Evolutionary conservation across 2,113 vertebrate genomes (phyloP).

Genomic region (Sorex fumeus): DNA sequence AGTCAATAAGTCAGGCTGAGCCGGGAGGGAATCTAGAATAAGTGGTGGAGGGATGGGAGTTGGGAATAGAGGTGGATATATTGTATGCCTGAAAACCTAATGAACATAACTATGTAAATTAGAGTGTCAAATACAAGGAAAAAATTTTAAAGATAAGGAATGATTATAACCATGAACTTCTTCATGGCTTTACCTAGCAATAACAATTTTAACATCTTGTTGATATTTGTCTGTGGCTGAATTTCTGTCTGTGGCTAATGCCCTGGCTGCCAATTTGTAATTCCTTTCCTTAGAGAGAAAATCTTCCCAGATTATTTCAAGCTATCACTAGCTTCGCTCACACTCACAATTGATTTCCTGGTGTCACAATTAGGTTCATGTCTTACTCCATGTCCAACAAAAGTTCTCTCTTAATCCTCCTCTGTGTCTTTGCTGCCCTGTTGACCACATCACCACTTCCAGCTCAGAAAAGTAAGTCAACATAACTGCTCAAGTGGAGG

Average conservation of each 20-base stretch:
- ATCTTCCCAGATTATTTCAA: background rate
- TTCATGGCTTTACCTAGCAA: background rate
- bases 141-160: background rate
- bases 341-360: background rate
- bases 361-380: background rate
- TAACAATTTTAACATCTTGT: background rate
- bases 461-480: constrained; percentile 14
- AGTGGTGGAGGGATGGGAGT: no score
- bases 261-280: background rate
- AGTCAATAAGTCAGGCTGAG: no score
- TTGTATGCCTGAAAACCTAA: no score
- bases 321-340: background rate
- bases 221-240: background rate
- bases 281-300: background rate
- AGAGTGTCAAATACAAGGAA: no score
- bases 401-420: background rate
- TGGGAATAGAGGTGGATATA: no score
- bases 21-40: no score
- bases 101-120: no score
- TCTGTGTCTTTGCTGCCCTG: background rate
- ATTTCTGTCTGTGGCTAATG: background rate
- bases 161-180: background rate
- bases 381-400: constrained; percentile 15
- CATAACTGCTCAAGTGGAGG: background rate
- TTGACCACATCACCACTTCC: background rate